Base-by-base conservation (phyloP, 2,888 invertebrate species). In the Eupsilia transversa region DNA sequence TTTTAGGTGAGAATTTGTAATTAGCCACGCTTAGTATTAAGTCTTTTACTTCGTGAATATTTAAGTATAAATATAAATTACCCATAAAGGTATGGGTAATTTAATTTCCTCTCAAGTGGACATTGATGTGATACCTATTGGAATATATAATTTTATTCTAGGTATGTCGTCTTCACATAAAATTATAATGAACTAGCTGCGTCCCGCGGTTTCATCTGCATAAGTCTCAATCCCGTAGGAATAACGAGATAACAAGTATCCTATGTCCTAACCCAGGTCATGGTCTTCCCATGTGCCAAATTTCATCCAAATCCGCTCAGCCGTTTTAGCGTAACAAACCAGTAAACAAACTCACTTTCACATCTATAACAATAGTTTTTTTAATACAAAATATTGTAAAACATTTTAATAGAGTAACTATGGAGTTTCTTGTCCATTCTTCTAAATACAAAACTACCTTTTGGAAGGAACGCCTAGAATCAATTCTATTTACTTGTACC, bases 1-100 rank as follows among this genome's bases (percentile, higher is more conserved):
- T 81, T 69, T 64, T 56, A 67, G 66, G 76, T 69, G 75, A 70
- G 54, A 80, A 83, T 66, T 83, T 66, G 33, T 69, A 59, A 65
- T 69, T 64, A 35, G 43, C 12, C 63, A 64, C 56, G 65, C 41
- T 68, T 82, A 3, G 49, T 49, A 65, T 27, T 52, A 64, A 43
- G 43, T 57, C 1, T 63, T 64, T 52, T 14, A 43, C 52, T 30
- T 52, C 7, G 30, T 20, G 33, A 3, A 56, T 27, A 30, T 65
- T 23, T n/a, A 5, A 35, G 12, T 0, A 12, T n/a, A n/a, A n/a
- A n/a, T n/a, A n/a, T n/a, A n/a, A n/a, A n/a, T n/a, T n/a, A n/a
- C n/a, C n/a, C n/a, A 35, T 20, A 35, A 65, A 54, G 6, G 17
- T 30, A 30, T 30, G 14, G 14, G 14, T 43, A 12, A 38, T 57